Conservation (phyloP, 2,888 invertebrate species). For the Dynastes tityus region DNA sequence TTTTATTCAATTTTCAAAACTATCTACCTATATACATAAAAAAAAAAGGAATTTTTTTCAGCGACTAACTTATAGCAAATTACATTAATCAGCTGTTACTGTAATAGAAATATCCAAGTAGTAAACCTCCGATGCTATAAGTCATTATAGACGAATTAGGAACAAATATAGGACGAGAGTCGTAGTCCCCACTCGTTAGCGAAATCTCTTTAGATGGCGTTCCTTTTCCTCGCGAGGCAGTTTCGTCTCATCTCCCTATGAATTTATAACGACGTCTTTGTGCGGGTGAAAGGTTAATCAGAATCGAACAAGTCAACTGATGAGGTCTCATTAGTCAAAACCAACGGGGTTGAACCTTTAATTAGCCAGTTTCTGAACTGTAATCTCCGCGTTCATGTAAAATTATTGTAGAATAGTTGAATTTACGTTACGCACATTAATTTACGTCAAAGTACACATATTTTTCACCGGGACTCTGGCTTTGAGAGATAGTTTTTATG, state of each 20-base stretch:
- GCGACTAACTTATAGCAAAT: too few relatives aligned
- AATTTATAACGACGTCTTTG: slow-evolving; percentile 52
- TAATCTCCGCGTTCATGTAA: slow-evolving; percentile 67
- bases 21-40: too few relatives aligned
- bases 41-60: too few relatives aligned
- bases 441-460: slow-evolving; percentile 72
- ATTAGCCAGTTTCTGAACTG: slow-evolving; percentile 63
- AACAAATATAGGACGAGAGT: background rate
- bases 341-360: slow-evolving; percentile 60
- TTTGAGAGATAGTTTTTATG: slow-evolving; percentile 72
- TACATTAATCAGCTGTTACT: too few relatives aligned
- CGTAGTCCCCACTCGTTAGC: background rate
- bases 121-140: too few relatives aligned
- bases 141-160: too few relatives aligned
- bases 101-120: too few relatives aligned
- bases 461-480: slow-evolving; percentile 69
- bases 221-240: background rate
- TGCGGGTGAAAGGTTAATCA: slow-evolving; percentile 64
- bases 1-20: too few relatives aligned
- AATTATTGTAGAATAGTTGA: slow-evolving; percentile 71
- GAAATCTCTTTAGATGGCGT: slow-evolving; percentile 2
- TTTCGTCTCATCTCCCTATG: slow-evolving; percentile 38
- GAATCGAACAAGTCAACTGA: slow-evolving; percentile 65
- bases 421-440: slow-evolving; percentile 72
- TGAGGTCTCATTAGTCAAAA: slow-evolving; percentile 62